Conservation (phyloP, 2,888 invertebrate species). For the Drosophila rellima region DNA sequence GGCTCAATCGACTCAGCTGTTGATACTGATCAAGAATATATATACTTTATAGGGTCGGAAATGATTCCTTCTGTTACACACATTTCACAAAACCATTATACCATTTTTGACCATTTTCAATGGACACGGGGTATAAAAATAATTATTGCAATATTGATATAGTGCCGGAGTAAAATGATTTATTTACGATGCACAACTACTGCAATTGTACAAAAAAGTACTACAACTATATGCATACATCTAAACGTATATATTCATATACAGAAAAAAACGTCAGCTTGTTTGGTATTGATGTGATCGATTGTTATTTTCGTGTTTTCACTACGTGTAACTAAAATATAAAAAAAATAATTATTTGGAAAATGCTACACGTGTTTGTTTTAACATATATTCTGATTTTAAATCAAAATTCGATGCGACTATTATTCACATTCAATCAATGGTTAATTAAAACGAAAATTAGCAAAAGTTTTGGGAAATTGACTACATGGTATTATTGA, state of each 20-base stretch:
- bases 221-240: neutral
- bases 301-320: neutral
- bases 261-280: neutral
- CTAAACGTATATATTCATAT: neutral
- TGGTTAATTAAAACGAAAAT: neutral
- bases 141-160: neutral
- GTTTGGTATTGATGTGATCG: neutral
- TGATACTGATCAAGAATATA: too few relatives aligned
- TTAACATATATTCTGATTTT: neutral
- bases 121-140: too few relatives aligned
- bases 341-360: neutral
- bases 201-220: neutral
- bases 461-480: neutral
- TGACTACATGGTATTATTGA: neutral
- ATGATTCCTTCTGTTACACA: too few relatives aligned
- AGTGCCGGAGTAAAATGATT: neutral
- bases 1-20: too few relatives aligned
- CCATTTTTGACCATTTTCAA: too few relatives aligned
- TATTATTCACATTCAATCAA: neutral
- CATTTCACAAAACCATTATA: too few relatives aligned
- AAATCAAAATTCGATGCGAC: neutral
- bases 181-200: neutral
- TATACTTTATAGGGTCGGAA: too few relatives aligned
- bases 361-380: neutral
- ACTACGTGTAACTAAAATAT: neutral